These are phyloP conservation scores for Aptenodytes forsteri DNA, from an alignment of 2,113 vertebrate species.

Conservation along the genomic window DNA sequence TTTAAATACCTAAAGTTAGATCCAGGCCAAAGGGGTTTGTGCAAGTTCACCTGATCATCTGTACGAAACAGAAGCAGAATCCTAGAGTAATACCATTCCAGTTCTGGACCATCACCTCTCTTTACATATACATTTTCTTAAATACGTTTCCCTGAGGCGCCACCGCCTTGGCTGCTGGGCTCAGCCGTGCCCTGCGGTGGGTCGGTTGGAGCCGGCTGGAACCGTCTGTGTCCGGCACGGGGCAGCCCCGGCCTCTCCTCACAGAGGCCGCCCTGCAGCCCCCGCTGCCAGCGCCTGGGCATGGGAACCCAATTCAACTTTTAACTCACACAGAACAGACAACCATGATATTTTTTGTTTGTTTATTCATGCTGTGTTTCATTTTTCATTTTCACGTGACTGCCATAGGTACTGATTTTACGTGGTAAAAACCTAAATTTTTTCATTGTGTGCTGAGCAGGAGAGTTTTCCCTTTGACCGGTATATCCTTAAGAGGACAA, in stretches of 20 bases:
- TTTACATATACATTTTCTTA: background rate
- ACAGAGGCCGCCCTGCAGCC: accelerated
- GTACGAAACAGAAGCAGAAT: background rate
- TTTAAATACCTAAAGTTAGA: background rate
- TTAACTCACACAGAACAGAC: background rate
- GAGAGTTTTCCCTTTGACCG: background rate
- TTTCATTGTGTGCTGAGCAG: background rate
- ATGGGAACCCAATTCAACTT: accelerated
- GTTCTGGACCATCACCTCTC: background rate
- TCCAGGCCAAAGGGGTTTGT: background rate
- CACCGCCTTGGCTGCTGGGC: accelerated
- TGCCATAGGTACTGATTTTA: background rate
- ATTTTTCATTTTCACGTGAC: background rate
- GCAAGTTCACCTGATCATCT: background rate
- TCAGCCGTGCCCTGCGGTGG: accelerated
- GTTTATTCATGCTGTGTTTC: background rate
- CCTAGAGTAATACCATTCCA: background rate
- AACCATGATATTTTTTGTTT: background rate
- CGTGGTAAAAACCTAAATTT: background rate
- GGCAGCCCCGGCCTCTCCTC: accelerated
- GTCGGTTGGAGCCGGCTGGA: accelerated
- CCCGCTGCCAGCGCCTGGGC: accelerated
- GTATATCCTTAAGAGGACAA: background rate
- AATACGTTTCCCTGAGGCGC: accelerated
- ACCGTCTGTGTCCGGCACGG: accelerated